Base-by-base conservation (phyloP, 1,140 invertebrate genomes). In the Ceratina australensis region DNA sequence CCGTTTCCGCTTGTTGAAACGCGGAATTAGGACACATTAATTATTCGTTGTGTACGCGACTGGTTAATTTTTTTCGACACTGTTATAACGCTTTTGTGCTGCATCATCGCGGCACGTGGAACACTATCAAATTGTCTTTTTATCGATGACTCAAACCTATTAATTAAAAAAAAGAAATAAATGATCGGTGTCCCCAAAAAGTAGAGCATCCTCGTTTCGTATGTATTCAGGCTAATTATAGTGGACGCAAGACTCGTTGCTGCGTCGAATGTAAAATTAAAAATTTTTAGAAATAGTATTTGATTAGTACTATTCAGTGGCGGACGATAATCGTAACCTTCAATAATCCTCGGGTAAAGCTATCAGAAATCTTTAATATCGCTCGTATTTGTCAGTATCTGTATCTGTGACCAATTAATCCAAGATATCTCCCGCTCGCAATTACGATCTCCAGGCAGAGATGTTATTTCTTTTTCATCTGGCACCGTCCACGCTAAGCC, bases 351-450 rank as follows among this genome's bases (percentile, higher is more conserved):
- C 22, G 8, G 18, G 1, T 24, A n/a, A 3, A 66, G 49, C 16
- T 49, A 49, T 2, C n/a, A 13, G 28, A 4, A 33, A 61, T 61
- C 24, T 65, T 10, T 15, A 7, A 22, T 20, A 0, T 13, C 13
- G 8, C 20, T 8, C 4, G 33, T 42, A 42, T 42, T 7, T 10
- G 8, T 42, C 33, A 42, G 22, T 10, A n/a, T 52, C 22, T 47
- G 26, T 66, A 52, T 13, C 49, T 67, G 49, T 52, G 65, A 67
- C 65, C 65, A 67, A 67, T 67, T 67, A 67, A 67, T 66, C 16
- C 16, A 26, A 28, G 24, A 28, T 66, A 66, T 24, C 42, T 42
- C 15, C 8, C 1, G 8, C 16, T 24, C 20, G 12, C 20, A 22
- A 57, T 7, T 52, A 67, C 65, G n/a, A 66, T 50, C 64, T 66